Conservation (phyloP, 1,140 invertebrate genomes). For the Lerema accius region DNA sequence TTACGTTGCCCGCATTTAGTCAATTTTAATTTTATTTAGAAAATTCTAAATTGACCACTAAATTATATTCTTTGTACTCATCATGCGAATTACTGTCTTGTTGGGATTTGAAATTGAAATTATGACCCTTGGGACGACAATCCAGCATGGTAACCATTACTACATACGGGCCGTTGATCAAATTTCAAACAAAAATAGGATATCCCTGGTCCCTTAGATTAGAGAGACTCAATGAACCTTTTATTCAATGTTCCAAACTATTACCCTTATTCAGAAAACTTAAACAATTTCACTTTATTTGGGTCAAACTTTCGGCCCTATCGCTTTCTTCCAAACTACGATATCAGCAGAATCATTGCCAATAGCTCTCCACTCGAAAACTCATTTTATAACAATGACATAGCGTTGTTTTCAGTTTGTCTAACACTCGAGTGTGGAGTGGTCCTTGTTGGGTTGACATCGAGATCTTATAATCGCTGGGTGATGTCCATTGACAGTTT, state of each 20-base stretch:
- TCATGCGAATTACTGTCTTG: too few relatives aligned
- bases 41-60: too few relatives aligned
- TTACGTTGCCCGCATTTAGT: too few relatives aligned
- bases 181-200: too few relatives aligned
- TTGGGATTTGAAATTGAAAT: too few relatives aligned
- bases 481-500: slow-evolving; percentile 12
- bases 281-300: slow-evolving; percentile 24
- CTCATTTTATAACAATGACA: slow-evolving; percentile 9
- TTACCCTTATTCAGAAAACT: slow-evolving; percentile 6
- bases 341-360: slow-evolving; percentile 19
- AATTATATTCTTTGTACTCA: too few relatives aligned
- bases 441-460: slow-evolving; percentile 15
- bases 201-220: not conserved
- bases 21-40: too few relatives aligned
- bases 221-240: not conserved
- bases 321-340: slow-evolving; percentile 11
- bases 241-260: not conserved
- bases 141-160: too few relatives aligned
- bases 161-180: too few relatives aligned
- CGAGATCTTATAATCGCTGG: slow-evolving; percentile 20
- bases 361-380: not conserved
- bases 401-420: slow-evolving; percentile 17
- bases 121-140: too few relatives aligned
- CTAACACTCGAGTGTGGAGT: slow-evolving; percentile 5
- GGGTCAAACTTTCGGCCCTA: slow-evolving; percentile 17